Evolutionary conservation across 2,113 vertebrate species (phyloP).

Genomic region (Mormoops blainvillei): DNA sequence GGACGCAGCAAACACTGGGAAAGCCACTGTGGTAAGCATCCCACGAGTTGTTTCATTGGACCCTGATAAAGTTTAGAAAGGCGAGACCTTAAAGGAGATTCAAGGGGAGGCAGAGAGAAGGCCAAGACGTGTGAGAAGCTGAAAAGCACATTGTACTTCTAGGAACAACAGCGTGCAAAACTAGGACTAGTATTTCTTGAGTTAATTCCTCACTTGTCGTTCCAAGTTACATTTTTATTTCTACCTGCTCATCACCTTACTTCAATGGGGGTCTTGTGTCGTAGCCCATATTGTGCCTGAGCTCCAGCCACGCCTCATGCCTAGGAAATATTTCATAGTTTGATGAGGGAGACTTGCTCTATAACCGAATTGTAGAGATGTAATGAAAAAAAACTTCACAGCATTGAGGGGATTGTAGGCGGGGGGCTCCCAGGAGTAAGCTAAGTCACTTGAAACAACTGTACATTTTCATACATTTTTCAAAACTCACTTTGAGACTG

Average conservation of each 20-base stretch:
- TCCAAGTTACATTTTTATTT: neutral
- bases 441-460: conserved; percentile 32
- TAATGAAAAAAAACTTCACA: conserved; percentile 10
- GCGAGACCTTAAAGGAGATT: neutral
- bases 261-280: neutral
- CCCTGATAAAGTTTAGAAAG: neutral
- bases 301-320: neutral
- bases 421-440: neutral
- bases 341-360: neutral
- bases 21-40: neutral
- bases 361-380: neutral
- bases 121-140: neutral
- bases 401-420: neutral
- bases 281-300: neutral
- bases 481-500: conserved; percentile 48
- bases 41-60: neutral
- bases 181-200: neutral
- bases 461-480: conserved; percentile 53
- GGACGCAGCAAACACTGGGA: neutral
- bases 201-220: neutral
- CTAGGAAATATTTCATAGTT: neutral
- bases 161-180: neutral
- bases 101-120: neutral
- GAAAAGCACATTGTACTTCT: neutral
- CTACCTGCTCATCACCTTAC: neutral